Conservation (phyloP, 2,888 invertebrate species). For the Latrodectus hesperus region DNA sequence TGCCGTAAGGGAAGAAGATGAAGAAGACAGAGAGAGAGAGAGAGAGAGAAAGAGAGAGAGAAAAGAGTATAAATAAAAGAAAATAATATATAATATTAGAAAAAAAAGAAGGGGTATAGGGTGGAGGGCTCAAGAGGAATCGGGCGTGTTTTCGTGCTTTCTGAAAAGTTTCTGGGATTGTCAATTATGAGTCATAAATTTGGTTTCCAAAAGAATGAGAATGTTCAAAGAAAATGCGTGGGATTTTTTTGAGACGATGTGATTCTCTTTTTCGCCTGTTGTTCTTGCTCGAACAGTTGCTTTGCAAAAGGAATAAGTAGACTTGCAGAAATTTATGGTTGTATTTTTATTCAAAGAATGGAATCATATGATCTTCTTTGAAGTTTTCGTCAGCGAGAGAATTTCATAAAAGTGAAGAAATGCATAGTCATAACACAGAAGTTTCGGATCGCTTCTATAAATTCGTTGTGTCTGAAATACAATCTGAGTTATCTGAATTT, state of each 20-base stretch:
- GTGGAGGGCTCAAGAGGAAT: neutral
- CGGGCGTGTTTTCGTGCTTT: constrained; percentile 11
- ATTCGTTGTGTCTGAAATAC: no score
- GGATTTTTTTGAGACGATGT: neutral
- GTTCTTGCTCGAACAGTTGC: no score
- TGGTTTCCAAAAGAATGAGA: constrained; percentile 6
- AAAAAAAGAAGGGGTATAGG: neutral
- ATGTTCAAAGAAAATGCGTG: neutral
- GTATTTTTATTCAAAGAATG: neutral
- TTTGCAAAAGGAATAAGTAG: no score
- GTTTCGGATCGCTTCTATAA: neutral
- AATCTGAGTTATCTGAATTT: no score
- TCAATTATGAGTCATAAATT: constrained; percentile 53
- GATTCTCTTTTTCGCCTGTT: no score
- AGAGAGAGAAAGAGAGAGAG: constrained; percentile 21
- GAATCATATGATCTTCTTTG: neutral
- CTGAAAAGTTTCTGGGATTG: constrained; percentile 46
- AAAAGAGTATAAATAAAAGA: neutral
- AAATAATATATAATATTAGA: constrained; percentile 3
- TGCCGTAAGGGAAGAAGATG: constrained; percentile 18
- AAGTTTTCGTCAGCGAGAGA: constrained; percentile 1
- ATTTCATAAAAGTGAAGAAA: constrained; percentile 1
- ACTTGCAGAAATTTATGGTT: no score
- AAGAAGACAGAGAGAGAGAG: neutral
- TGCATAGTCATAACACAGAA: neutral